Evolutionary conservation across 2,113 vertebrate genomes (phyloP).

Genomic region (Corydoras maculifer): DNA sequence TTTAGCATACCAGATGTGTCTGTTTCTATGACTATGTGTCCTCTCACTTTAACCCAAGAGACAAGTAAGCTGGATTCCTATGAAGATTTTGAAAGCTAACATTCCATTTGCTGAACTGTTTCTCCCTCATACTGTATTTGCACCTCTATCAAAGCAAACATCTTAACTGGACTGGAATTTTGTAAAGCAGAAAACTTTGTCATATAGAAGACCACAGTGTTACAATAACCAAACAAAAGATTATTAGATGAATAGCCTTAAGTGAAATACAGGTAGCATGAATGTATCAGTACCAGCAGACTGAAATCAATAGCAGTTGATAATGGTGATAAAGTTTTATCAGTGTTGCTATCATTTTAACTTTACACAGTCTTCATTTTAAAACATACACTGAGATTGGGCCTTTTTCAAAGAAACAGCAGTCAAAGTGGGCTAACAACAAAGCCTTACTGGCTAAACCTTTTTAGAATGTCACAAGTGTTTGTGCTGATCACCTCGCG

Average conservation of each 20-base stretch:
- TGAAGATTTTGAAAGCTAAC: neutral
- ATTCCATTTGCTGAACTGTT: neutral
- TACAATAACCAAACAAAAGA: too few relatives aligned
- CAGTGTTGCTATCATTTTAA: too few relatives aligned
- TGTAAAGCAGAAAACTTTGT: too few relatives aligned
- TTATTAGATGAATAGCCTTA: too few relatives aligned
- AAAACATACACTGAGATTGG: neutral
- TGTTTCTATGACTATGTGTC: neutral
- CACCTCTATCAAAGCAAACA: constrained; percentile 2
- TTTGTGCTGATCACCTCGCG: constrained; percentile 88
- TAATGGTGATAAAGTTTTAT: neutral
- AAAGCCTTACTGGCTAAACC: constrained; percentile 56
- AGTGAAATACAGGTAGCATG: neutral
- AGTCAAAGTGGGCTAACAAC: constrained; percentile 7
- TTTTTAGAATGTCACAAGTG: constrained; percentile 90
- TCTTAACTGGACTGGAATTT: neutral
- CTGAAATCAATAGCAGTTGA: neutral
- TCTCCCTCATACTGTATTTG: neutral
- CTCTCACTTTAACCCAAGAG: neutral
- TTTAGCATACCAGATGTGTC: neutral
- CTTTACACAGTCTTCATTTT: too few relatives aligned
- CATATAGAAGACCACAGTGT: neutral
- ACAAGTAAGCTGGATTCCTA: neutral
- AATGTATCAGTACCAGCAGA: too few relatives aligned
- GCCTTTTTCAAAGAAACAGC: neutral